A percentile compares a stretch with the other conserved stretches of the same genome.
Conservation (phyloP, 2,888 invertebrate genomes). For the Phortica magna region DNA sequence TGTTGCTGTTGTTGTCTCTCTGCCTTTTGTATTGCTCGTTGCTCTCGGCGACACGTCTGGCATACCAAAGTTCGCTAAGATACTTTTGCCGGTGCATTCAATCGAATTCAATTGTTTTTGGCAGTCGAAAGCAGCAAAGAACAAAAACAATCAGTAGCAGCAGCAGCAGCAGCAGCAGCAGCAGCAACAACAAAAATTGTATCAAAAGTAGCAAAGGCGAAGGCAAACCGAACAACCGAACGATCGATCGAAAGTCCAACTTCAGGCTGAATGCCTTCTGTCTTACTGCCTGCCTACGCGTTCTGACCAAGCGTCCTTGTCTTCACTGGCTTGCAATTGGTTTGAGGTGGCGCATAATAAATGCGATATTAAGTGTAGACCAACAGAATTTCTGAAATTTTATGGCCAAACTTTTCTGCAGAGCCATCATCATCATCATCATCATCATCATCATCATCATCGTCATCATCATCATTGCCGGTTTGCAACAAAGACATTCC, state of each 20-base stretch:
- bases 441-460: background rate
- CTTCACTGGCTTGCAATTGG: background rate
- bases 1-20: slow-evolving; percentile 56
- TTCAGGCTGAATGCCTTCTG: background rate
- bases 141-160: slow-evolving; percentile 25
- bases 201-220: slow-evolving; percentile 15
- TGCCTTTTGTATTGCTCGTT: slow-evolving; percentile 51
- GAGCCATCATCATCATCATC: background rate
- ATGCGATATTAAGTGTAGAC: slow-evolving; percentile 28
- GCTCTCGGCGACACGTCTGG: slow-evolving; percentile 75
- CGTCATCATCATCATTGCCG: background rate
- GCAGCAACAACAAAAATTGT: slow-evolving; percentile 21
- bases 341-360: slow-evolving; percentile 31
- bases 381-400: slow-evolving; percentile 30
- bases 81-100: slow-evolving; percentile 70
- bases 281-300: background rate
- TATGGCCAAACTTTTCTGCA: slow-evolving; percentile 25
- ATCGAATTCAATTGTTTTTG: slow-evolving; percentile 77
- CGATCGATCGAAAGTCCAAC: background rate
- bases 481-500: slow-evolving; percentile 19
- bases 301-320: slow-evolving; percentile 6
- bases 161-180: slow-evolving; percentile 29
- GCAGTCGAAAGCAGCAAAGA: slow-evolving; percentile 59
- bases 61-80: slow-evolving; percentile 65
- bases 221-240: background rate